These are phyloP conservation scores for Sipha maydis DNA, from an alignment of 2,888 invertebrate genomes.

Conservation along the genomic window DNA sequence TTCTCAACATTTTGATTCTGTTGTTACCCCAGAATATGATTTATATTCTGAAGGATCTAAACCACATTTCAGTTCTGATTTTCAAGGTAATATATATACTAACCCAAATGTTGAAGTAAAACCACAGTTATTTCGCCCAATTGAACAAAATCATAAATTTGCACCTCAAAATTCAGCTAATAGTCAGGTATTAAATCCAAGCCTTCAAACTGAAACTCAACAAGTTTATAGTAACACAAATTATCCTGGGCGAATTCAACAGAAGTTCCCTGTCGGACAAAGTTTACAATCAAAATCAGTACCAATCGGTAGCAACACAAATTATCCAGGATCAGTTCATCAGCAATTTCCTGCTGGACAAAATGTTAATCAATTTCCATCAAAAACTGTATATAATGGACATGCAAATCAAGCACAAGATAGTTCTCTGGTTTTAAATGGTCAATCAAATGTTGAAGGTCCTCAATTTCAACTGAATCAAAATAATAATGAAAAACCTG, in stretches of 20 bases:
- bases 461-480: conserved; percentile 4
- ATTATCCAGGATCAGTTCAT: conserved; percentile 13
- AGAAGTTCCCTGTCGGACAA: neutral
- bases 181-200: neutral
- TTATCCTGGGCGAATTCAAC: conserved; percentile 18
- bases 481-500: conserved; percentile 7
- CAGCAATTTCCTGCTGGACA: neutral
- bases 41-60: conserved; percentile 11
- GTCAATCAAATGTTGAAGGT: neutral
- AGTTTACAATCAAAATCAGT: neutral
- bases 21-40: neutral
- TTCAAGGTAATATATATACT: conserved; percentile 1
- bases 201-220: neutral
- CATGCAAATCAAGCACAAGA: neutral
- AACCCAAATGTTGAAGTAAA: neutral
- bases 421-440: neutral
- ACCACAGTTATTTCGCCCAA: neutral
- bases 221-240: neutral
- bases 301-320: neutral
- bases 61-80: conserved; percentile 26
- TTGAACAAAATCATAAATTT: conserved; percentile 23
- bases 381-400: neutral
- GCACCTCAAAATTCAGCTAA: neutral
- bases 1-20: neutral
- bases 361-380: conserved; percentile 26